Evolutionary conservation across 2,888 invertebrate genomes (phyloP).

Genomic region (Scelioninae gen. 2): DNA sequence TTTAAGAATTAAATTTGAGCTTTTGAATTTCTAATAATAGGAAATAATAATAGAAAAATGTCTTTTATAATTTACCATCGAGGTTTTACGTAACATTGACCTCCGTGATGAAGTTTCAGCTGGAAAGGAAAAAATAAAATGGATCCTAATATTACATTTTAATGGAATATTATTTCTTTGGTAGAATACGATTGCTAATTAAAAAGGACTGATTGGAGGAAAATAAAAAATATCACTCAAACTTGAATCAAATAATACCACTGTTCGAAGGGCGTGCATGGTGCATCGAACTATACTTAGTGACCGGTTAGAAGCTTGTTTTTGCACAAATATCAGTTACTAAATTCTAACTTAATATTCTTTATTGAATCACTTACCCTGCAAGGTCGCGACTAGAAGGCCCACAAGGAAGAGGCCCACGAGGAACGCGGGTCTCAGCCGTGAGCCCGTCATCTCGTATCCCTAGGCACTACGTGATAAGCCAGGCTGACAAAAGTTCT

Average conservation of each 20-base stretch:
- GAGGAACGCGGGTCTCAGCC: conserved; percentile 77
- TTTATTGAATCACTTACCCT: conserved; percentile 75
- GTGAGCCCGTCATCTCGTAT: conserved; percentile 79
- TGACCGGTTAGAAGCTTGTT: not conserved
- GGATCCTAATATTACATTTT: too few relatives aligned
- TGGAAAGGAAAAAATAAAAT: too few relatives aligned
- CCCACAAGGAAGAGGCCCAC: conserved; percentile 77
- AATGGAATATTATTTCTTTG: too few relatives aligned
- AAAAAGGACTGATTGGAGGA: too few relatives aligned
- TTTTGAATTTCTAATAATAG: too few relatives aligned
- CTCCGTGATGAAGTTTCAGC: too few relatives aligned
- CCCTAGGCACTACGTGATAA: conserved; percentile 75
- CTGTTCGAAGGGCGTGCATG: conserved; percentile 1
- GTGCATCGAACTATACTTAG: not conserved
- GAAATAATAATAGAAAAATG: too few relatives aligned
- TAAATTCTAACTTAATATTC: not conserved
- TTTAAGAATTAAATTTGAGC: too few relatives aligned
- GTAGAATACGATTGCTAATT: too few relatives aligned
- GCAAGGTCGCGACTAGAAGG: conserved; percentile 78
- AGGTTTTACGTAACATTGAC: too few relatives aligned
- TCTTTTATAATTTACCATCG: too few relatives aligned
- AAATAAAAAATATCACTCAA: not conserved
- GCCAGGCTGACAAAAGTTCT: conserved; percentile 71
- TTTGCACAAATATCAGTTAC: not conserved
- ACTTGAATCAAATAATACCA: not conserved